Conservation (phyloP, 2,888 invertebrate species). For the Yponomeuta plumbellus region DNA sequence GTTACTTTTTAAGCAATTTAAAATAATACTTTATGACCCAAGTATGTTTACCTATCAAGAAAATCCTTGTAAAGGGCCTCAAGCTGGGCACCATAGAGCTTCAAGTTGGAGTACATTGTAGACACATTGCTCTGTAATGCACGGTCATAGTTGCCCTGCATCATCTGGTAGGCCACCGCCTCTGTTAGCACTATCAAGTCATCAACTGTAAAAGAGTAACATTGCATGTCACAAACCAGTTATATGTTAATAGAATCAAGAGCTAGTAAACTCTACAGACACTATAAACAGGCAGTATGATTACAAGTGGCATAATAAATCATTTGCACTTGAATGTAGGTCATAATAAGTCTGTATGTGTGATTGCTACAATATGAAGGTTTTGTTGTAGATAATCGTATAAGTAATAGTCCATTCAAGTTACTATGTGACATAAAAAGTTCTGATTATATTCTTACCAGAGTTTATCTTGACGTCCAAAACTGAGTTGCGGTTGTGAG, state of each 20-base stretch:
- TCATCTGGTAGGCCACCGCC: conserved; percentile 85
- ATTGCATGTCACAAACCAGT: conserved; percentile 15
- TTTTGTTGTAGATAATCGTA: not conserved
- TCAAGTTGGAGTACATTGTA: conserved; percentile 87
- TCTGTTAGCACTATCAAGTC: conserved; percentile 89
- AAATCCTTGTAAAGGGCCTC: conserved; percentile 91
- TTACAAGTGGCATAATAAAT: conserved; percentile 14
- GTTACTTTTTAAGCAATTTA: too few species aligned
- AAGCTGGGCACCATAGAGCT: conserved; percentile 86
- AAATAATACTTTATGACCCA: too few species aligned
- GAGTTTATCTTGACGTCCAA: conserved; percentile 73
- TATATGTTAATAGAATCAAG: not conserved
- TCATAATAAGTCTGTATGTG: not conserved
- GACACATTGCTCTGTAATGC: conserved; percentile 84
- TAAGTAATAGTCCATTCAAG: not conserved
- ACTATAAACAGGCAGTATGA: not conserved
- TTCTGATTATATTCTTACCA: conserved; percentile 40
- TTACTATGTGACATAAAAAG: not conserved
- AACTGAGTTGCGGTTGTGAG: conserved; percentile 70
- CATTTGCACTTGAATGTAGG: conserved; percentile 16
- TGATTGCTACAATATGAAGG: not conserved
- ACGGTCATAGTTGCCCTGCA: conserved; percentile 84
- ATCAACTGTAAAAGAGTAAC: conserved; percentile 78
- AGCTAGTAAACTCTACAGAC: not conserved
- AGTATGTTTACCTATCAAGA: conserved; percentile 78